These are phyloP conservation scores for Actinia tenebrosa DNA, from an alignment of 64 coral and sea anemone species.

Conservation along the genomic window DNA sequence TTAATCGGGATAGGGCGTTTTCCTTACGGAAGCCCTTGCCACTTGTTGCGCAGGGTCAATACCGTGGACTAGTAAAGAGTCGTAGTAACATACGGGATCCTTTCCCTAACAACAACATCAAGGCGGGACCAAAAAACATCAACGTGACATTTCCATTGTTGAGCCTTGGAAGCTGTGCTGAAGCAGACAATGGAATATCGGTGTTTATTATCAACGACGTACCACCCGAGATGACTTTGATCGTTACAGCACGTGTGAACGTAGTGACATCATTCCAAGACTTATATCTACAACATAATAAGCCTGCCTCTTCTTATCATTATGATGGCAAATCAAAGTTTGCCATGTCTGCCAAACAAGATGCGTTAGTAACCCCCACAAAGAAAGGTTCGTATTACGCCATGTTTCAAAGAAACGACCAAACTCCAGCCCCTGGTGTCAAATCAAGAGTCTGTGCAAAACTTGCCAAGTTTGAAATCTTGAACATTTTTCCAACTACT, in stretches of 20 bases:
- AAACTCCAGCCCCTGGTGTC: background rate
- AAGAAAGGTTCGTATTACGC: conserved; percentile 52
- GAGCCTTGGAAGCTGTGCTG: conserved; percentile 38
- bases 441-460: conserved; percentile 39
- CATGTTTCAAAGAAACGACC: conserved; percentile 42
- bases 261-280: conserved; percentile 50
- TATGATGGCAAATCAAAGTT: conserved; percentile 59
- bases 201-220: conserved; percentile 53
- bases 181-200: conserved; percentile 6
- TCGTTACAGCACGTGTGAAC: conserved; percentile 39
- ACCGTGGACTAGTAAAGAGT: conserved; percentile 67
- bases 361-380: conserved; percentile 47
- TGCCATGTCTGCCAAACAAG: conserved; percentile 62
- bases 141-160: conserved; percentile 64
- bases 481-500: conserved; percentile 35
- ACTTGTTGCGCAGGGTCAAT: conserved; percentile 39
- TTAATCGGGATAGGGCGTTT: conserved; percentile 42
- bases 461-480: conserved; percentile 81
- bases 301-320: conserved; percentile 66
- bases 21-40: conserved; percentile 20
- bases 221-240: conserved; percentile 46
- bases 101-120: conserved; percentile 59
- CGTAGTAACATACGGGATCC: conserved; percentile 79
- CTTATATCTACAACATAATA: conserved; percentile 40
- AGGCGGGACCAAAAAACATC: conserved; percentile 42